phyloP scores from a whole-genome alignment of 2,113 vertebrate genomes.

The Corythornis vintsioides region DNA sequence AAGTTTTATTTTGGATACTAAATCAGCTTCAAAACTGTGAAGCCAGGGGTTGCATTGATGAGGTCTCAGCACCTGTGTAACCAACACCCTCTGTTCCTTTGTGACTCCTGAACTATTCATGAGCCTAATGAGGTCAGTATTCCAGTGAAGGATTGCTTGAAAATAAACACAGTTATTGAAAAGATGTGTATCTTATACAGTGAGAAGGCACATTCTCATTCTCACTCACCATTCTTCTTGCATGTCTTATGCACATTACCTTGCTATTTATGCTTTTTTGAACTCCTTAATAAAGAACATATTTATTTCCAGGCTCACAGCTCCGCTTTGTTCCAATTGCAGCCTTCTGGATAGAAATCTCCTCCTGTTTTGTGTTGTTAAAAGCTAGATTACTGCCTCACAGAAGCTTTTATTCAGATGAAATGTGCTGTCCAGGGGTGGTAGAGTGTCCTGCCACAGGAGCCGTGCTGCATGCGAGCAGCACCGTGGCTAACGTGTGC shows the following conservation, averaged over 20 bases:
- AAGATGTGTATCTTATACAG: too few relatives aligned
- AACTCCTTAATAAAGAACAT: conserved; percentile 25
- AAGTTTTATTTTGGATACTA: not conserved
- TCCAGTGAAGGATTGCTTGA: conserved; percentile 4
- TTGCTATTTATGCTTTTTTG: conserved; percentile 27
- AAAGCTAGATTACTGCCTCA: conserved; percentile 47
- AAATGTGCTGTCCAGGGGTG: conserved; percentile 40
- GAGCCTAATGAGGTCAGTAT: not conserved
- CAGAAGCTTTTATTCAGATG: conserved; percentile 57
- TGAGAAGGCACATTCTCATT: not conserved
- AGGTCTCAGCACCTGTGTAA: not conserved
- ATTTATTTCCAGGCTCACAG: conserved; percentile 67
- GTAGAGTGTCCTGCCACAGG: conserved; percentile 55
- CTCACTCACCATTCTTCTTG: conserved; percentile 25
- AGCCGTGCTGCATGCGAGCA: conserved; percentile 49
- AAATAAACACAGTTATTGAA: too few relatives aligned
- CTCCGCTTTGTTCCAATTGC: conserved; percentile 44
- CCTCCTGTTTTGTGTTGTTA: conserved; percentile 51
- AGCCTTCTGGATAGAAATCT: conserved; percentile 49
- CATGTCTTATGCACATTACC: conserved; percentile 29
- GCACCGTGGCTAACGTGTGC: conserved; percentile 43
- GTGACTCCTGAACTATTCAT: not conserved
- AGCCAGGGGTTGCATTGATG: not conserved
- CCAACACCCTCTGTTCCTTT: not conserved
- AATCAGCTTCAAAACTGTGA: not conserved